Evolutionary conservation across 2,113 vertebrate species (phyloP).

Genomic region (Arvicanthis niloticus): DNA sequence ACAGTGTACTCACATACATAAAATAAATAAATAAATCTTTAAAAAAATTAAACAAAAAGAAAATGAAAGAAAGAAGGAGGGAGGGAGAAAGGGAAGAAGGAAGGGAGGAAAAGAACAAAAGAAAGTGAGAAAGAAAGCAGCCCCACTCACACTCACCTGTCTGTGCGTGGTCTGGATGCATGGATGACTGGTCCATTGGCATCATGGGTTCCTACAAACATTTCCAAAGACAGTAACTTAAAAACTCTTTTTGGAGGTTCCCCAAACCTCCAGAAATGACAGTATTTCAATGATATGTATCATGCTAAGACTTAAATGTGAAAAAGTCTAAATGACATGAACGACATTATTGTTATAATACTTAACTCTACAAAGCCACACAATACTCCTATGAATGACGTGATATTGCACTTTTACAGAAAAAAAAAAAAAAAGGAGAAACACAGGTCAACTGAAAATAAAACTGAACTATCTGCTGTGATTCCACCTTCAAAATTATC

Average conservation of each 20-base stretch:
- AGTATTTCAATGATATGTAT: neutral
- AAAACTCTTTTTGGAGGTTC: neutral
- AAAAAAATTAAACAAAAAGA: neutral
- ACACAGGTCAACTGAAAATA: slow-evolving; percentile 33
- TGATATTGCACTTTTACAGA: slow-evolving; percentile 19
- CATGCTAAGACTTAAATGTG: slow-evolving; percentile 39
- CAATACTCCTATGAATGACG: neutral
- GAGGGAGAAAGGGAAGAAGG: neutral
- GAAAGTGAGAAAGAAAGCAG: no score
- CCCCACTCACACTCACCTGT: slow-evolving; percentile 87
- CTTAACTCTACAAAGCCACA: slow-evolving; percentile 12
- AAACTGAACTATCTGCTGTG: neutral
- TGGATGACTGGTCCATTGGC: slow-evolving; percentile 88
- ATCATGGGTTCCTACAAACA: slow-evolving; percentile 92
- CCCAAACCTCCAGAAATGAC: slow-evolving; percentile 9
- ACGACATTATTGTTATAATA: neutral
- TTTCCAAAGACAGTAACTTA: slow-evolving; percentile 27
- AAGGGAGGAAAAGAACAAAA: no score
- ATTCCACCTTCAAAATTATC: neutral
- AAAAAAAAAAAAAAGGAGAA: slow-evolving; percentile 1
- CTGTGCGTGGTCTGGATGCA: slow-evolving; percentile 90
- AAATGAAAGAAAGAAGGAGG: neutral
- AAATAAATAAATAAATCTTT: no score
- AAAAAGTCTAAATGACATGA: slow-evolving; percentile 24
- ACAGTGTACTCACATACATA: no score